These are phyloP conservation scores for Sanderia malayensis DNA, from an alignment of 30 jellyfish, hydroid and myxozoan genomes.

Conservation along the genomic window DNA sequence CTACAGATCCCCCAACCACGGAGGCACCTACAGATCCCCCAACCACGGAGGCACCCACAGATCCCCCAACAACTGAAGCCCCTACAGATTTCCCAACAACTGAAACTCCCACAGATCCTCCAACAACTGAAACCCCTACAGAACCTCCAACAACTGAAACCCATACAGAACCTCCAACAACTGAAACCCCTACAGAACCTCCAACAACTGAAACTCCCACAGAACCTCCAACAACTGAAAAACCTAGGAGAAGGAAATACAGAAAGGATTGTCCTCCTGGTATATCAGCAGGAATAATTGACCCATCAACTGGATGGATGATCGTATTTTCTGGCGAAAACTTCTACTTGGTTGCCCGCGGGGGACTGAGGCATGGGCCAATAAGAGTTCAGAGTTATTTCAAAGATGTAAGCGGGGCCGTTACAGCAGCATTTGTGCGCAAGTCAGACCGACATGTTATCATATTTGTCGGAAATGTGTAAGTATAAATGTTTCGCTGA, in stretches of 20 bases:
- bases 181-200: neutral
- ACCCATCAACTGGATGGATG: slow-evolving; percentile 43
- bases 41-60: slow-evolving; percentile 10
- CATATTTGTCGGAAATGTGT: slow-evolving; percentile 45
- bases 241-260: neutral
- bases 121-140: slow-evolving; percentile 8
- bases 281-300: slow-evolving; percentile 35
- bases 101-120: slow-evolving; percentile 2
- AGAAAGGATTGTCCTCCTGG: slow-evolving; percentile 14
- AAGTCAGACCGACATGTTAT: slow-evolving; percentile 16
- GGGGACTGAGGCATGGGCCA: slow-evolving; percentile 43
- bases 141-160: neutral
- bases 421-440: slow-evolving; percentile 43
- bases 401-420: slow-evolving; percentile 10
- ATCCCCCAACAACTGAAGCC: neutral
- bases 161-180: slow-evolving; percentile 7
- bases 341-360: slow-evolving; percentile 21
- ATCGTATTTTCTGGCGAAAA: slow-evolving; percentile 20
- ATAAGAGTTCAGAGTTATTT: slow-evolving; percentile 4
- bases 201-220: slow-evolving; percentile 21
- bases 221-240: neutral
- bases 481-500: neutral
- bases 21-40: slow-evolving; percentile 11
- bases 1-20: slow-evolving; percentile 4
- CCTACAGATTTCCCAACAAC: neutral